Conservation (phyloP, 2,113 vertebrate genomes). For the Fregata magnificens region DNA sequence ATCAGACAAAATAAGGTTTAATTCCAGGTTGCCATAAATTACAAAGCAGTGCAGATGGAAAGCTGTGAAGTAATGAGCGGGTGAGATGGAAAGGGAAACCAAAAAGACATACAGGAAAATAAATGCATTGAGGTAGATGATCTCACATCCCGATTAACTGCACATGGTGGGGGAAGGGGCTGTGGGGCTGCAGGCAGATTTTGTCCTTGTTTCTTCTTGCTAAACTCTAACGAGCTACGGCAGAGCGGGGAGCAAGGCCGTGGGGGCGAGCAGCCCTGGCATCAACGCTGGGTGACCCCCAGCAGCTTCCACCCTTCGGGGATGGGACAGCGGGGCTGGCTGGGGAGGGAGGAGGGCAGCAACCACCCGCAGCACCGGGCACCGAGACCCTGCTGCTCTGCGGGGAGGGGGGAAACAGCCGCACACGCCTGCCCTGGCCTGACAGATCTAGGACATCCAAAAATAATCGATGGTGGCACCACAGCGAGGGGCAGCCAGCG, state of each 20-base stretch:
- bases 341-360: not conserved
- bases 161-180: not conserved
- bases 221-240: not conserved
- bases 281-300: not conserved
- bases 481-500: not conserved
- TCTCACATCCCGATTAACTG: not conserved
- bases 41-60: not conserved
- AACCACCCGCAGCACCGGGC: not conserved
- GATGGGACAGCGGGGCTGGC: not conserved
- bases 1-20: conserved; percentile 37
- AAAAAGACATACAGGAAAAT: not conserved
- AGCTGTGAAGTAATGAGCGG: not conserved
- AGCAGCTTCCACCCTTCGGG: not conserved
- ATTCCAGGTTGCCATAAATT: conserved; percentile 46
- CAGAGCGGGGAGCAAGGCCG: not conserved
- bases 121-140: not conserved
- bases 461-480: not conserved
- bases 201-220: not conserved
- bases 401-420: not conserved
- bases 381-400: not conserved
- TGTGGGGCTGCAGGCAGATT: not conserved
- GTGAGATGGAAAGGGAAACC: not conserved
- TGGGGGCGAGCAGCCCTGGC: not conserved
- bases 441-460: conserved; percentile 66
- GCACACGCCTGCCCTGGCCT: not conserved